Conservation (phyloP, 2,888 invertebrate species). For the Himalopsyche anomala region DNA sequence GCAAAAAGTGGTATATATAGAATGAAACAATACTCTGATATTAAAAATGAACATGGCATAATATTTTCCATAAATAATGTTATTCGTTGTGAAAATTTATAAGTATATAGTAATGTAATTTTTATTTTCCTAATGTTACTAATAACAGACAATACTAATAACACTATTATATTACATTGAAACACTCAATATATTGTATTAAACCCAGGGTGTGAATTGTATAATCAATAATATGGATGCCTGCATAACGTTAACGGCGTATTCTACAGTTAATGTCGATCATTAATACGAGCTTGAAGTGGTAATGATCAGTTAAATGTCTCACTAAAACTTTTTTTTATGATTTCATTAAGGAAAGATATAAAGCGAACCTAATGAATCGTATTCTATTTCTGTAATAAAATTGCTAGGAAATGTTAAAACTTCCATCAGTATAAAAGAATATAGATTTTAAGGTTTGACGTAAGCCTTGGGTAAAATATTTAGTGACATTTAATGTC, state of each 20-base stretch:
- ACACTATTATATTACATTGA: background rate
- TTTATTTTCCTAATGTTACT: background rate
- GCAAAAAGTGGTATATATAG: too few relatives aligned
- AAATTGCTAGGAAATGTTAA: too few relatives aligned
- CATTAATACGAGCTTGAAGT: constrained; percentile 12
- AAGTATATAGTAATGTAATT: too few relatives aligned
- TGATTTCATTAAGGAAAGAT: constrained; percentile 1
- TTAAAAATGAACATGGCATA: too few relatives aligned
- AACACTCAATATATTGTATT: background rate
- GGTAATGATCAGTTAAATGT: constrained; percentile 17
- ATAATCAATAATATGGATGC: background rate
- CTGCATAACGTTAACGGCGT: background rate
- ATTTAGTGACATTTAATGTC: too few relatives aligned
- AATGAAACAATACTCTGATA: too few relatives aligned
- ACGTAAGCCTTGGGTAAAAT: too few relatives aligned
- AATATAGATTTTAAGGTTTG: too few relatives aligned
- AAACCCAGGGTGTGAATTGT: background rate
- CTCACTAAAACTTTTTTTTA: constrained; percentile 2
- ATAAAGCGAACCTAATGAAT: background rate
- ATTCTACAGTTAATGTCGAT: background rate
- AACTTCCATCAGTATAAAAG: too few relatives aligned
- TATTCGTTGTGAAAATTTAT: too few relatives aligned
- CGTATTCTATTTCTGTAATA: background rate
- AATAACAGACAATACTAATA: background rate
- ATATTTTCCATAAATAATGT: too few relatives aligned